phyloP scores from a whole-genome alignment of 1,140 invertebrate species.

The Scaptomyza pallida region DNA sequence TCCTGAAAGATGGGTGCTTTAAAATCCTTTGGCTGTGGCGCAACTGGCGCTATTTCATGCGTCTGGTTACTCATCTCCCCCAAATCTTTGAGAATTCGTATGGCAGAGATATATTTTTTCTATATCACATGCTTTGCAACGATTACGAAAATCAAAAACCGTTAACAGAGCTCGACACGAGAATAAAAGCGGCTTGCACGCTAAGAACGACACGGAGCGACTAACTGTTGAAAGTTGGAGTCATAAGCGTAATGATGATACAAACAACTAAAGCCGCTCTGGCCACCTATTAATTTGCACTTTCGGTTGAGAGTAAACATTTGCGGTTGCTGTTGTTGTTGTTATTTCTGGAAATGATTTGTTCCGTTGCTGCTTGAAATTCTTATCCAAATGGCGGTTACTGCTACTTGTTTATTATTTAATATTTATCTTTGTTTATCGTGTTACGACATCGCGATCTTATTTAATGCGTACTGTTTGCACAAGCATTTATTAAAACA shows the following conservation, averaged over 20 bases:
- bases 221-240: conserved; percentile 20
- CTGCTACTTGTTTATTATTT: conserved; percentile 41
- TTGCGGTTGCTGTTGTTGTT: conserved; percentile 12
- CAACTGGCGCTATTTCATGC: conserved; percentile 41
- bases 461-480: conserved; percentile 48
- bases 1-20: conserved; percentile 67
- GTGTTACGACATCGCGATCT: conserved; percentile 53
- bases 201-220: conserved; percentile 10
- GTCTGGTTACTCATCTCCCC: conserved; percentile 33
- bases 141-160: conserved; percentile 5
- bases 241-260: not conserved
- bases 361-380: not conserved
- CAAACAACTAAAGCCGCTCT: conserved; percentile 33
- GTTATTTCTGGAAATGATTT: conserved; percentile 26
- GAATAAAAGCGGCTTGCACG: conserved; percentile 8
- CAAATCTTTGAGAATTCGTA: not conserved
- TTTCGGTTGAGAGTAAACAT: conserved; percentile 28
- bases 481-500: conserved; percentile 43
- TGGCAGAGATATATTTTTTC: conserved; percentile 3
- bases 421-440: conserved; percentile 63
- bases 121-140: conserved; percentile 33
- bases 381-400: conserved; percentile 12
- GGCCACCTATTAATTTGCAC: conserved; percentile 54
- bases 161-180: conserved; percentile 5
- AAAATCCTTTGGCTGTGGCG: conserved; percentile 53